Conservation (phyloP, 2,113 vertebrate species). For the Fregata magnificens region DNA sequence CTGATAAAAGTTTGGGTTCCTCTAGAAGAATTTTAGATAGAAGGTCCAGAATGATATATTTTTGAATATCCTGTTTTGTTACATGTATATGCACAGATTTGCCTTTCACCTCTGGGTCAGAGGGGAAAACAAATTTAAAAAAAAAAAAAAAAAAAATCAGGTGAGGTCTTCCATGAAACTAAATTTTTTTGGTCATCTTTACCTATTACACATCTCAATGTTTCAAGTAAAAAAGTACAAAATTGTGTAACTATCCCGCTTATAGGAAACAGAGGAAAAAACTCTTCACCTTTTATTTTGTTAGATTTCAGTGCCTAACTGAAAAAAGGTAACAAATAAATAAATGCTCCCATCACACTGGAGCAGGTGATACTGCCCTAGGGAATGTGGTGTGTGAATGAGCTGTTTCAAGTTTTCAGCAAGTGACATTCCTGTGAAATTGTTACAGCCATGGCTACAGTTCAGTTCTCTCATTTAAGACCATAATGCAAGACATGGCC, state of each 20-base stretch:
- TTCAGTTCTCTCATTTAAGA: neutral
- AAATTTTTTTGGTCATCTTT: neutral
- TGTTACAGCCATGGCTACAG: rapidly evolving
- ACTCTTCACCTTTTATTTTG: neutral
- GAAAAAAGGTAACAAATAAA: neutral
- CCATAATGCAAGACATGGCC: neutral
- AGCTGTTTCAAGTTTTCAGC: neutral
- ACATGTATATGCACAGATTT: neutral
- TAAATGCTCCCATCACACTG: neutral
- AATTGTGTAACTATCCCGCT: neutral
- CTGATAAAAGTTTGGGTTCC: neutral
- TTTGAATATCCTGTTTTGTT: neutral
- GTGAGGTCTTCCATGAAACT: neutral
- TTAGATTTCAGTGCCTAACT: neutral
- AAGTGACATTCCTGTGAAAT: neutral
- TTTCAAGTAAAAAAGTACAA: neutral
- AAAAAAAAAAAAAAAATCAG: too few relatives aligned
- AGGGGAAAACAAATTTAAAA: neutral
- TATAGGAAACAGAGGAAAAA: neutral
- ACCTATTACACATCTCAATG: neutral
- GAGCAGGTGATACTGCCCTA: neutral
- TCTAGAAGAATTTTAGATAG: neutral
- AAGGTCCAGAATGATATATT: neutral
- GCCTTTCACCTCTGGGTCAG: neutral
- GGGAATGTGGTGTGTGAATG: neutral